phyloP scores from a whole-genome alignment of 1,140 invertebrate genomes.

The Watersipora subatra region DNA sequence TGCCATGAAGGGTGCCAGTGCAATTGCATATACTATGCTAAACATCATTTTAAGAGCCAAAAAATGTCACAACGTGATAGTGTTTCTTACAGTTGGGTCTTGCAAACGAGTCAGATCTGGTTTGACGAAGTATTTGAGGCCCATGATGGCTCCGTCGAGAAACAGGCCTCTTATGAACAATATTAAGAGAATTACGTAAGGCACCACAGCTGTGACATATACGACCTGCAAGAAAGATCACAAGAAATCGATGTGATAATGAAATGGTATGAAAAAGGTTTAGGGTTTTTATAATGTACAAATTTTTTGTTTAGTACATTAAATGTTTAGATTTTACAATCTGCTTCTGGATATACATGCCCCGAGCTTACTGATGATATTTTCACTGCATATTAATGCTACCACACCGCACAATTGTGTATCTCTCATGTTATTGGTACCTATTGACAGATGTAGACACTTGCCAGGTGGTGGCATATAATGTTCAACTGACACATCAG shows the following conservation, averaged over 20 bases:
- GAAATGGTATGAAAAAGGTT: not conserved
- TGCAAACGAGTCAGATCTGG: constrained; percentile 22
- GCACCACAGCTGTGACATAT: constrained; percentile 87
- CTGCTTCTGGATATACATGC: not conserved
- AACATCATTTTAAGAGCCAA: too few species aligned
- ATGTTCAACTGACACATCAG: too few species aligned
- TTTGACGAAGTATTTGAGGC: constrained; percentile 58
- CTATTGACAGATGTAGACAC: too few species aligned
- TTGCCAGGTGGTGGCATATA: too few species aligned
- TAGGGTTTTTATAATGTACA: not conserved
- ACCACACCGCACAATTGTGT: too few species aligned
- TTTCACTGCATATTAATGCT: too few species aligned
- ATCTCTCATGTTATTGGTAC: too few species aligned
- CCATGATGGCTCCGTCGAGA: constrained; percentile 60
- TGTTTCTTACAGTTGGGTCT: constrained; percentile 32
- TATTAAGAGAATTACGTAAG: constrained; percentile 78
- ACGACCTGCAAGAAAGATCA: constrained; percentile 55
- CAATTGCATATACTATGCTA: too few species aligned
- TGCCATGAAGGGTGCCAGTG: too few species aligned
- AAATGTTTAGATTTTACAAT: not conserved
- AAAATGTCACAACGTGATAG: too few species aligned
- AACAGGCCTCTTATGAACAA: constrained; percentile 75
- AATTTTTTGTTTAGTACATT: not conserved
- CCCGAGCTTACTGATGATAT: too few species aligned
- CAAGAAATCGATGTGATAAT: too few species aligned